These are phyloP conservation scores for Triplophysa rosa DNA, from an alignment of 2,113 vertebrate genomes.

Conservation along the genomic window DNA sequence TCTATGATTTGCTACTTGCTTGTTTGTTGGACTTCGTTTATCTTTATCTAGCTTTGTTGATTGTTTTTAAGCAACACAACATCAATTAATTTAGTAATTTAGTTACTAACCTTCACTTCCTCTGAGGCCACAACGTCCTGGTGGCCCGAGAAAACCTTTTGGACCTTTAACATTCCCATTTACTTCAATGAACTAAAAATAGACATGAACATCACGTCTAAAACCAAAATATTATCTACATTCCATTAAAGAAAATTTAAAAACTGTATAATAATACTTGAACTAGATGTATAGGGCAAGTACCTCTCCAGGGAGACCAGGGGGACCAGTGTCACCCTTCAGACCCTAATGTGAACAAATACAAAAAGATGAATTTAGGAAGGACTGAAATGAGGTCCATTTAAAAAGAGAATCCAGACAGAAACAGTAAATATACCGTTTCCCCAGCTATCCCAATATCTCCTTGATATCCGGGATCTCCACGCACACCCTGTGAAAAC, in stretches of 20 bases:
- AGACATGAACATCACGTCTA: not conserved
- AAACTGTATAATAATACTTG: not conserved
- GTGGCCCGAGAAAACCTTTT: conserved; percentile 45
- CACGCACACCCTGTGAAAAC: conserved; percentile 62
- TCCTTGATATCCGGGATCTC: conserved; percentile 60
- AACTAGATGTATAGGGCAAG: not conserved
- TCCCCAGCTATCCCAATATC: conserved; percentile 62
- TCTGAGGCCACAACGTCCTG: conserved; percentile 56
- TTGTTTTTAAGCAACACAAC: not conserved
- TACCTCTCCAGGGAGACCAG: conserved; percentile 71
- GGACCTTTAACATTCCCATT: conserved; percentile 36
- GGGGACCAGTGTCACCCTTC: conserved; percentile 62
- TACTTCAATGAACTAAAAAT: not conserved
- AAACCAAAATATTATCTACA: not conserved
- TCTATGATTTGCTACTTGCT: too few species aligned
- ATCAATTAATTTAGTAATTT: not conserved
- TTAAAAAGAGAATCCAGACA: not conserved
- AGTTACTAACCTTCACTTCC: conserved; percentile 65
- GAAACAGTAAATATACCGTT: conserved; percentile 46
- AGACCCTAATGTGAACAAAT: conserved; percentile 63
- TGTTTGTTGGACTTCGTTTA: too few species aligned
- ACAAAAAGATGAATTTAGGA: not conserved
- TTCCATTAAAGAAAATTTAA: not conserved
- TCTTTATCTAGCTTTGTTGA: not conserved
- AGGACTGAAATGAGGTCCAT: not conserved